Evolutionary conservation across 2,113 vertebrate species (phyloP), one percentile per base, ranked within the genome.

Genomic region (Grus americana): DNA sequence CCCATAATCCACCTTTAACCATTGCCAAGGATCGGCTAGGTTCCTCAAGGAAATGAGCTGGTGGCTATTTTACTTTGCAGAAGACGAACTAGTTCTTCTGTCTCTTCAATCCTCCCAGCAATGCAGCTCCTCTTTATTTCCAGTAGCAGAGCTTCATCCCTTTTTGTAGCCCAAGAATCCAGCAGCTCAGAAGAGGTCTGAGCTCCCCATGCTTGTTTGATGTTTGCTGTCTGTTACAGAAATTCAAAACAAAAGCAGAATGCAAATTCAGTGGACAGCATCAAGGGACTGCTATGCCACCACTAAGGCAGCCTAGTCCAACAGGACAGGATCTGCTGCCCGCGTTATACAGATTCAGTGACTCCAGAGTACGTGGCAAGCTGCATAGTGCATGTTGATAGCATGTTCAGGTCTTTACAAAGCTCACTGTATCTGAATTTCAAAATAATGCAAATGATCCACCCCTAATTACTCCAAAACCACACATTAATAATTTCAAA

Each of bases 81-180:
- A 80, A 94, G 88, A 76, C 49, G 57, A 72, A 80, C 55, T 12
- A 90, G 36, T 71, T 96, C 94, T 82, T 95, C 97, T 61, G 95
- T 58, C 27, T 97, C 96, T 74, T 82, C 94, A 50, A 74, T 95
- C 73, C 73, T 91, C 92, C 96, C 88, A 36, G 87, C 95, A 54
- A 93, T 5, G 59, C 96, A 94, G 78, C 76, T 88, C 76, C 96
- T 97, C 91, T 79, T 86, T 5, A 92, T 86, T 58, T 97, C 97
- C 92, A 98, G 90, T 76, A 96, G 74, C 59, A 94, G 57, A 40
- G 70, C 34, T 73, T 70, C 86, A 22, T 81, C 84, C 46, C 93
- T 95, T 63, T 63, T 78, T 32, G 90, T 30, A 27, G 72, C 46
- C 76, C 85, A 83, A 34, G 71, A 30, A 38, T 86, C 42, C 50